These are phyloP conservation scores for Gobio occitaniae DNA, from an alignment of 2,797 vertebrate species.

Conservation along the genomic window DNA sequence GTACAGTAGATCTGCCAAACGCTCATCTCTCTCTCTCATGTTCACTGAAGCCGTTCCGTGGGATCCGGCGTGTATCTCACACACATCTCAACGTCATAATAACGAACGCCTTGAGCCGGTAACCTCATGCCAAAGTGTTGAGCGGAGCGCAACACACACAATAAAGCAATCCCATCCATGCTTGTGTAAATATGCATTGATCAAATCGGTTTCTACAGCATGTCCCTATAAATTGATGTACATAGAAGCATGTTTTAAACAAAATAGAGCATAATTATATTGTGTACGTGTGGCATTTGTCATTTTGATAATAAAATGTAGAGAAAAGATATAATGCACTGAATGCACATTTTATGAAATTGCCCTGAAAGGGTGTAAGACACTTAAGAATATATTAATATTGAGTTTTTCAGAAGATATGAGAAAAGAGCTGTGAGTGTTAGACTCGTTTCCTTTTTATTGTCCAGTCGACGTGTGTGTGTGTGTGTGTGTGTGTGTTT, in stretches of 20 bases:
- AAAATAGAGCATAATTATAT: slow-evolving; percentile 77
- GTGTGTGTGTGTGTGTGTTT: slow-evolving; percentile 30
- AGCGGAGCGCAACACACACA: slow-evolving; percentile 38
- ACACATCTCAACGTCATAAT: slow-evolving; percentile 40
- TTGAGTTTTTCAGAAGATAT: slow-evolving; percentile 51
- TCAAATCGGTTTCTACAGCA: slow-evolving; percentile 83
- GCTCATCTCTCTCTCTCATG: neutral
- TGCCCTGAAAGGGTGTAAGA: slow-evolving; percentile 67
- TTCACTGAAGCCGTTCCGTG: slow-evolving; percentile 33
- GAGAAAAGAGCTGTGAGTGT: slow-evolving; percentile 55
- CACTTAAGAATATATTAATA: slow-evolving; percentile 67
- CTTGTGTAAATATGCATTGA: slow-evolving; percentile 73
- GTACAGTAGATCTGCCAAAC: slow-evolving; percentile 3
- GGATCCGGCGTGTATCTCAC: slow-evolving; percentile 4
- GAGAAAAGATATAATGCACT: slow-evolving; percentile 70
- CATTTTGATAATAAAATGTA: slow-evolving; percentile 83
- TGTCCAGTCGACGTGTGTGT: slow-evolving; percentile 32
- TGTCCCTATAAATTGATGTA: slow-evolving; percentile 83
- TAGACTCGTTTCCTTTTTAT: slow-evolving; percentile 49
- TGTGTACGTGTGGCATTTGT: slow-evolving; percentile 82
- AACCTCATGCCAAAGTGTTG: slow-evolving; percentile 67
- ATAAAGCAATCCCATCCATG: slow-evolving; percentile 59
- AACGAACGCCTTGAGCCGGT: slow-evolving; percentile 35
- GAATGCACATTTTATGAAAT: slow-evolving; percentile 80
- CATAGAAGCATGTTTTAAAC: slow-evolving; percentile 88